Conservation (phyloP, 1,140 invertebrate genomes). For the Euborellia annulipes region DNA sequence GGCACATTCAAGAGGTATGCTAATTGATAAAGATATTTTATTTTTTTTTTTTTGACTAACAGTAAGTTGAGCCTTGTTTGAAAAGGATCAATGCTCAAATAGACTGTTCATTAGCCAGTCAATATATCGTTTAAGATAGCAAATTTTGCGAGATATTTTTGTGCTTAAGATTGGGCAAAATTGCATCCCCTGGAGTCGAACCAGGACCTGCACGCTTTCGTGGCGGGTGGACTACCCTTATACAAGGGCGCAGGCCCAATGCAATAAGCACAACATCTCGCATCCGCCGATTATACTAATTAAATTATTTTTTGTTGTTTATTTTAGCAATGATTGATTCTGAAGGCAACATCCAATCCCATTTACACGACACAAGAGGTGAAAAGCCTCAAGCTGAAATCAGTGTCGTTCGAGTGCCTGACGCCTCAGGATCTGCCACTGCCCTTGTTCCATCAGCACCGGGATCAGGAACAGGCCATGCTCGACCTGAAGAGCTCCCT, state of each 20-base stretch:
- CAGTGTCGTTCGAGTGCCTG: slow-evolving; percentile 50
- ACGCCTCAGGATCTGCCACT: slow-evolving; percentile 31
- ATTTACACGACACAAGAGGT: slow-evolving; percentile 25
- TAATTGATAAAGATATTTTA: slow-evolving; percentile 7
- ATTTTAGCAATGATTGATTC: slow-evolving; percentile 29
- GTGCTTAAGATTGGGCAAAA: no score
- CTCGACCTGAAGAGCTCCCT: slow-evolving; percentile 49
- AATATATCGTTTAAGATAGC: no score
- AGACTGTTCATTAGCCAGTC: no score
- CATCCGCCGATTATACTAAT: no score
- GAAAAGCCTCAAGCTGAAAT: slow-evolving; percentile 56
- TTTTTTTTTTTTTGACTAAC: no score
- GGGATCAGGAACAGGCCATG: slow-evolving; percentile 17
- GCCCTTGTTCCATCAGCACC: slow-evolving; percentile 12
- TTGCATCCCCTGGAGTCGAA: no score
- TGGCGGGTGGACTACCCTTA: no score
- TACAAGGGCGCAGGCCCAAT: no score
- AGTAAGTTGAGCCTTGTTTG: no score
- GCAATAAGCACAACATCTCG: no score
- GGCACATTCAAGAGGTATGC: slow-evolving; percentile 30
- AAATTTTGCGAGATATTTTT: no score
- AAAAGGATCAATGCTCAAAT: slow-evolving; percentile 2
- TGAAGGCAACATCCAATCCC: slow-evolving; percentile 31
- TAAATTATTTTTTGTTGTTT: slow-evolving; percentile 8
- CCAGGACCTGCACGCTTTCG: no score